A percentile compares a stretch with the other conserved stretches of the same genome.
Conservation (phyloP, 2,113 vertebrate genomes). For the Gallinago paraguaiae region DNA sequence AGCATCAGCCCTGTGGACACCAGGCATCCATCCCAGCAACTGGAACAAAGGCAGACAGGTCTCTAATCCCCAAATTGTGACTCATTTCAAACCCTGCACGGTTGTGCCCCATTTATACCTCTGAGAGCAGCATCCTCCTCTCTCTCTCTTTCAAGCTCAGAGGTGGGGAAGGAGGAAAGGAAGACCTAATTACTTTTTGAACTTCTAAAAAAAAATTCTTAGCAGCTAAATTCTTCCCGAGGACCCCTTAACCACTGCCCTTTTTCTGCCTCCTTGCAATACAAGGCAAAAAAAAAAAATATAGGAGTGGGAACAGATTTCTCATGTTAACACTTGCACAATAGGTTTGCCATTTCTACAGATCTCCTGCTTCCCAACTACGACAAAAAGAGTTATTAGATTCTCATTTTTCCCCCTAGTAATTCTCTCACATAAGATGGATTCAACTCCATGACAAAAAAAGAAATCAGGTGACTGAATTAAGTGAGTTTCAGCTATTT, state of each 20-base stretch:
- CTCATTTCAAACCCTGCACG: not conserved
- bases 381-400: not conserved
- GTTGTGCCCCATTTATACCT: not conserved
- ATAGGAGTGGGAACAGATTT: not conserved
- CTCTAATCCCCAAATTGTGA: conserved; percentile 24
- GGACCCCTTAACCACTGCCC: not conserved
- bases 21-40: not conserved
- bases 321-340: not conserved
- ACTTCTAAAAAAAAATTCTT: too few relatives aligned
- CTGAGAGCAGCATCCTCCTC: not conserved
- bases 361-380: not conserved
- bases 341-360: not conserved
- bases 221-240: not conserved
- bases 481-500: conserved; percentile 27
- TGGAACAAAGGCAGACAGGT: not conserved
- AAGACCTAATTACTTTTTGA: not conserved
- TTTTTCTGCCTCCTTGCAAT: not conserved
- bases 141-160: not conserved
- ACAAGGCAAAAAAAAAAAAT: not conserved
- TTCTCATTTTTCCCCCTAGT: not conserved
- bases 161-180: not conserved
- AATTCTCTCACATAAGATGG: not conserved
- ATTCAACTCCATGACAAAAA: not conserved
- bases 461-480: not conserved
- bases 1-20: not conserved